These are phyloP conservation scores for Didymodactylos carnosus DNA, from an alignment of 2,888 invertebrate species.

Conservation along the genomic window DNA sequence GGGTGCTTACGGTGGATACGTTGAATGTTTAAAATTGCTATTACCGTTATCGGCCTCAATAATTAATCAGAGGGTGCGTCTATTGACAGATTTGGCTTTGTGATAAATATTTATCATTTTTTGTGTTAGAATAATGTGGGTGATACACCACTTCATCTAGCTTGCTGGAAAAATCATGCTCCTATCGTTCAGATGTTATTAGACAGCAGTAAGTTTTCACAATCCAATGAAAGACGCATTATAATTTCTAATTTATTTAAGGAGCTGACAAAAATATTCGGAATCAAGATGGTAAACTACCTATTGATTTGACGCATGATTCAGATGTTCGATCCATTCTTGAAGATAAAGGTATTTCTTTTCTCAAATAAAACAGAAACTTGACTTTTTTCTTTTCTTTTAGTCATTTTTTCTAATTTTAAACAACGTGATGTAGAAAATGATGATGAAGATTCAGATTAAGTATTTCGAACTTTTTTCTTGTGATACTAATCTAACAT, in stretches of 20 bases:
- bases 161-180: constrained; percentile 42
- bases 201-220: constrained; percentile 32
- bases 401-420: not conserved
- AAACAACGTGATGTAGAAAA: constrained; percentile 20
- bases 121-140: constrained; percentile 44
- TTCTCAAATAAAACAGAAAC: not conserved
- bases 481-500: too few relatives aligned
- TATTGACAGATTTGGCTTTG: too few relatives aligned
- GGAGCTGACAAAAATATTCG: constrained; percentile 37
- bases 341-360: constrained; percentile 23
- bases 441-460: constrained; percentile 22
- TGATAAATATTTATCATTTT: not conserved
- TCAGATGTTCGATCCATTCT: constrained; percentile 31
- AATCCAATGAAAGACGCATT: too few relatives aligned
- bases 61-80: constrained; percentile 38
- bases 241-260: too few relatives aligned
- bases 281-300: constrained; percentile 40
- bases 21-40: constrained; percentile 40
- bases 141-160: constrained; percentile 46
- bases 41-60: constrained; percentile 37
- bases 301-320: constrained; percentile 41
- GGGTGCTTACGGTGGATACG: constrained; percentile 46
- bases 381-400: not conserved
- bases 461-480: too few relatives aligned
- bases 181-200: constrained; percentile 41